Percentiles rank a stretch among this genome's conserved stretches.
These are phyloP conservation scores for Pectinophora gossypiella DNA, from an alignment of 1,140 invertebrate genomes.

Conservation along the genomic window DNA sequence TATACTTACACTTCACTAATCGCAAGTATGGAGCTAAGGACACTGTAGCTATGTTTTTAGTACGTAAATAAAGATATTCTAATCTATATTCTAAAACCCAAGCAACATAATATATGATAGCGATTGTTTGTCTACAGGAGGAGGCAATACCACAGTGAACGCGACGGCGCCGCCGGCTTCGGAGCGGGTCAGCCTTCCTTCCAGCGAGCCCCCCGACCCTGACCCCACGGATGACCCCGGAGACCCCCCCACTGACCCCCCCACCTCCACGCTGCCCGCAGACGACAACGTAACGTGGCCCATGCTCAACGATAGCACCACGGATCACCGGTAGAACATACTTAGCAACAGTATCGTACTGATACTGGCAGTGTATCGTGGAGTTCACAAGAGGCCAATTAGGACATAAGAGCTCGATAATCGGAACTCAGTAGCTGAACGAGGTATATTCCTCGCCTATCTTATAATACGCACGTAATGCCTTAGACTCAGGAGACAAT, in stretches of 20 bases:
- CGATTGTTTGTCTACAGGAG: conserved; percentile 42
- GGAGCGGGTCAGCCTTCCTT: not conserved
- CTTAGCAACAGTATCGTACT: too few species aligned
- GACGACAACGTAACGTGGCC: not conserved
- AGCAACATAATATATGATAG: not conserved
- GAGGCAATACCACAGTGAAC: conserved; percentile 63
- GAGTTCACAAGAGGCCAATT: too few species aligned
- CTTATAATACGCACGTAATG: too few species aligned
- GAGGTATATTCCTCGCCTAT: too few species aligned
- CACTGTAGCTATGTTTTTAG: not conserved
- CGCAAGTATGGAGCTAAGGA: not conserved
- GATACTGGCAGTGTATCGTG: too few species aligned
- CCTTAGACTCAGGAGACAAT: too few species aligned
- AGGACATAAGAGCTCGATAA: too few species aligned
- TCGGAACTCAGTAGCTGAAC: too few species aligned
- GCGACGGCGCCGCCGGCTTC: conserved; percentile 14
- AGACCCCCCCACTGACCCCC: conserved; percentile 7
- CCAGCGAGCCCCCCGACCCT: not conserved
- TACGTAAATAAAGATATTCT: not conserved
- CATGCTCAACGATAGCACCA: not conserved
- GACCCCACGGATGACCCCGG: not conserved
- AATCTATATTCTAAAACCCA: too few species aligned
- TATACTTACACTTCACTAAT: too few species aligned
- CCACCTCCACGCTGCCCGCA: not conserved
- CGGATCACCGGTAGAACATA: not conserved